Evolutionary conservation across 2,888 invertebrate species (phyloP).

Genomic region (Zootermopsis nevadensis): DNA sequence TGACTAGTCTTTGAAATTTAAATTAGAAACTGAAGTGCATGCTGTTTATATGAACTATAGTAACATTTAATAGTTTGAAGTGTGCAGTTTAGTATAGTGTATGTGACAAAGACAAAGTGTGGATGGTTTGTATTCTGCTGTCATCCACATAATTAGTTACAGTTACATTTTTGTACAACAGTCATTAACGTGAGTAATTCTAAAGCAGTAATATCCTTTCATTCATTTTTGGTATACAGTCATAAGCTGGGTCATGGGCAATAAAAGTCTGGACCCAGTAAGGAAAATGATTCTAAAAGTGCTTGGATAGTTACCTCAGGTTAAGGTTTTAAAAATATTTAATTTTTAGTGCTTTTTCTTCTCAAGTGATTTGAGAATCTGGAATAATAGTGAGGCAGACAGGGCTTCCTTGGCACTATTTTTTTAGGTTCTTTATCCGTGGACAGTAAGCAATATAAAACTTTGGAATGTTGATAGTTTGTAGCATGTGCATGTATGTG

Average conservation of each 20-base stretch:
- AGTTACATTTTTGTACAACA: neutral
- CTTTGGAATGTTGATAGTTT: neutral
- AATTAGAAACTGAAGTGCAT: neutral
- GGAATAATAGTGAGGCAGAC: neutral
- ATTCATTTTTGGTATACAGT: neutral
- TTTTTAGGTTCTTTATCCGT: neutral
- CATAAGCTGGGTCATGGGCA: neutral
- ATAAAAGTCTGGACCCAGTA: neutral
- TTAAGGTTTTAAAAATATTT: neutral
- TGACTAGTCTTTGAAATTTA: neutral
- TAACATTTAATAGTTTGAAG: neutral
- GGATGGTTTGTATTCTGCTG: neutral
- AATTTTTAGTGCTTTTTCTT: neutral
- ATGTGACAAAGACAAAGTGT: neutral
- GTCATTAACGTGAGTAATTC: neutral
- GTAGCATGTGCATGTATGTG: neutral
- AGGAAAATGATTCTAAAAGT: constrained; percentile 1
- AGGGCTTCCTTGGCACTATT: constrained; percentile 10
- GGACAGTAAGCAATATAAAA: neutral
- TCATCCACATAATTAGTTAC: neutral
- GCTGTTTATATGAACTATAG: too few species aligned
- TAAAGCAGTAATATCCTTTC: neutral
- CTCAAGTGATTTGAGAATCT: neutral
- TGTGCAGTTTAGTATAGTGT: neutral
- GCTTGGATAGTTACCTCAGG: constrained; percentile 11